phyloP scores from a whole-genome alignment of 2,113 vertebrate genomes.

The Egretta garzetta region DNA sequence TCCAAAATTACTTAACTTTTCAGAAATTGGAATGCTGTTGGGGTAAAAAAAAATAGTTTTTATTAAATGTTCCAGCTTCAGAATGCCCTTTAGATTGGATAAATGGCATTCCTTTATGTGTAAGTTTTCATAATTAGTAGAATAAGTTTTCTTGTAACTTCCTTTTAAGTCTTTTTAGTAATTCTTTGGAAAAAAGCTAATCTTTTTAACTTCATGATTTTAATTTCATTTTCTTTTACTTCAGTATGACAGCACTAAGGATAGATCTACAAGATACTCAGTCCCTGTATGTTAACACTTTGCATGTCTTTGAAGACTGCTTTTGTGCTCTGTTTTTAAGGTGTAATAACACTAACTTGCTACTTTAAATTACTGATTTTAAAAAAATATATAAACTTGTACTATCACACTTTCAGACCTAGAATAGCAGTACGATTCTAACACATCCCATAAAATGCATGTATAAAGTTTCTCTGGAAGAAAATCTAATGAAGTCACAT shows the following conservation, averaged over 20 bases:
- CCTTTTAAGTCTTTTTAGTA: not conserved
- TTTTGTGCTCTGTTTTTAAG: not conserved
- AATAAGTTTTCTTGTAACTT: not conserved
- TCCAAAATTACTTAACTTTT: not conserved
- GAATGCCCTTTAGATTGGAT: not conserved
- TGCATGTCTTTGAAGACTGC: not conserved
- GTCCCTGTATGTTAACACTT: conserved; percentile 42
- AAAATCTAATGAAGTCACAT: not conserved
- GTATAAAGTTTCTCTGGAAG: not conserved
- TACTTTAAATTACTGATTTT: not conserved
- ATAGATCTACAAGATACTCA: conserved; percentile 44
- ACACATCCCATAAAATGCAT: not conserved
- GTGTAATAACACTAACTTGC: not conserved
- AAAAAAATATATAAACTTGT: not conserved
- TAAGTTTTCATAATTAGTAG: not conserved
- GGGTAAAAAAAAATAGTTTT: not conserved
- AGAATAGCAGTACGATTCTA: not conserved
- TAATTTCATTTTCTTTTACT: conserved; percentile 20
- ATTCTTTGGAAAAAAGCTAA: not conserved
- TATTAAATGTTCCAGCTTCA: not conserved
- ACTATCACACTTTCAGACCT: not conserved
- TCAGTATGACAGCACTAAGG: conserved; percentile 51
- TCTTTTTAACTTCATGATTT: not conserved
- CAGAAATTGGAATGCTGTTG: not conserved
- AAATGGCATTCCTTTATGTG: not conserved